These are phyloP conservation scores for Notodonta ziczac DNA, from an alignment of 2,888 invertebrate species.

Conservation along the genomic window DNA sequence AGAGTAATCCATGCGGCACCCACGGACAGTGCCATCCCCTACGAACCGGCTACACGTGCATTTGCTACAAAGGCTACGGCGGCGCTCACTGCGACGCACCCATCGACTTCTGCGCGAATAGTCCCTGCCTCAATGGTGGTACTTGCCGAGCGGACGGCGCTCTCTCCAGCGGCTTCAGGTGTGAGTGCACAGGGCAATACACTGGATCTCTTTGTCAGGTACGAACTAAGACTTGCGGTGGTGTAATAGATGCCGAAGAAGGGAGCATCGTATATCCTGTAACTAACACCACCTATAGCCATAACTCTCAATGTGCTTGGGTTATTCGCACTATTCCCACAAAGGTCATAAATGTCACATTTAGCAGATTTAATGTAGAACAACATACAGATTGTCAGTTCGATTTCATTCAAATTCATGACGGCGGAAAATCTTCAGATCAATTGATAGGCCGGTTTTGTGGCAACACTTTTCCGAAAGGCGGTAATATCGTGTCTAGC, in stretches of 20 bases:
- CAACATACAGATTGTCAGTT: slow-evolving; percentile 85
- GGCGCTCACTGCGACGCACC: slow-evolving; percentile 86
- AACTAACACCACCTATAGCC: slow-evolving; percentile 81
- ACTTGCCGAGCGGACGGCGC: slow-evolving; percentile 83
- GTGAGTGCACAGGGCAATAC: slow-evolving; percentile 88
- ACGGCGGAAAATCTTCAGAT: slow-evolving; percentile 90
- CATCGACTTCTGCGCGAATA: slow-evolving; percentile 86
- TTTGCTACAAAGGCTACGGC: slow-evolving; percentile 85
- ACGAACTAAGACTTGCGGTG: slow-evolving; percentile 74
- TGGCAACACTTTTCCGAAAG: slow-evolving; percentile 87
- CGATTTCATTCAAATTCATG: slow-evolving; percentile 93
- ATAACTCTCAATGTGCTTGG: slow-evolving; percentile 92
- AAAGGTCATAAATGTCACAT: slow-evolving; percentile 92
- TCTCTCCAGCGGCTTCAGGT: slow-evolving; percentile 70
- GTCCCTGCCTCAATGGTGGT: slow-evolving; percentile 93
- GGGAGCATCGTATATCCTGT: slow-evolving; percentile 88
- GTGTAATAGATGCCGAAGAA: slow-evolving; percentile 67
- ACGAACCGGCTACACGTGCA: slow-evolving; percentile 79
- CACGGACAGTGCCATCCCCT: slow-evolving; percentile 85
- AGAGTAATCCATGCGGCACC: slow-evolving; percentile 79
- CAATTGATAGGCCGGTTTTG: slow-evolving; percentile 92
- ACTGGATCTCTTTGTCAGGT: slow-evolving; percentile 87
- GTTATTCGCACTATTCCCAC: slow-evolving; percentile 87
- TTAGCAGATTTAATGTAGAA: slow-evolving; percentile 91
- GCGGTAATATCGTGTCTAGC: slow-evolving; percentile 90